phyloP scores from a whole-genome alignment of 1,140 invertebrate genomes.

The Goniozus legneri region DNA sequence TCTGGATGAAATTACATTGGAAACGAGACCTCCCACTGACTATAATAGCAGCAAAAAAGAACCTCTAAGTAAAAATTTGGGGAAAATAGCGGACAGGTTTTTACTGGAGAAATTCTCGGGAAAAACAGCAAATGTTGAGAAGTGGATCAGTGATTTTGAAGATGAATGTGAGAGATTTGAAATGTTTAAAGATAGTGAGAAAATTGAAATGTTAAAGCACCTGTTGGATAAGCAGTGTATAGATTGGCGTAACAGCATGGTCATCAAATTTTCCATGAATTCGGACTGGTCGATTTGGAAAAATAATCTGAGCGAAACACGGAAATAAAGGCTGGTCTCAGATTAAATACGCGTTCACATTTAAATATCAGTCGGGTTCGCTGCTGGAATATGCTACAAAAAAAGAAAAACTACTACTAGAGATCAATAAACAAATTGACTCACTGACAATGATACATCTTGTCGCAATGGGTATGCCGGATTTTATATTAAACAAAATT shows the following conservation, averaged over 20 bases:
- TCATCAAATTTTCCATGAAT: no score
- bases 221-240: not conserved
- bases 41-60: not conserved
- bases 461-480: no score
- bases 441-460: no score
- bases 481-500: no score
- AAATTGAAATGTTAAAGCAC: not conserved
- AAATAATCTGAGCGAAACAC: no score
- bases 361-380: no score
- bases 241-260: no score
- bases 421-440: no score
- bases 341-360: no score
- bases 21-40: not conserved
- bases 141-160: not conserved
- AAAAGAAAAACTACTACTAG: not conserved
- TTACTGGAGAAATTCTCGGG: not conserved
- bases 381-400: conserved; percentile 3
- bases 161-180: not conserved
- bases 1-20: not conserved
- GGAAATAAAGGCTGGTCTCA: no score
- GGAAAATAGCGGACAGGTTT: not conserved
- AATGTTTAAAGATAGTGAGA: not conserved
- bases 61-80: not conserved
- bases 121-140: not conserved
- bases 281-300: no score